These are phyloP conservation scores for Xiphydria camelus DNA, from an alignment of 2,888 invertebrate genomes.

Conservation along the genomic window DNA sequence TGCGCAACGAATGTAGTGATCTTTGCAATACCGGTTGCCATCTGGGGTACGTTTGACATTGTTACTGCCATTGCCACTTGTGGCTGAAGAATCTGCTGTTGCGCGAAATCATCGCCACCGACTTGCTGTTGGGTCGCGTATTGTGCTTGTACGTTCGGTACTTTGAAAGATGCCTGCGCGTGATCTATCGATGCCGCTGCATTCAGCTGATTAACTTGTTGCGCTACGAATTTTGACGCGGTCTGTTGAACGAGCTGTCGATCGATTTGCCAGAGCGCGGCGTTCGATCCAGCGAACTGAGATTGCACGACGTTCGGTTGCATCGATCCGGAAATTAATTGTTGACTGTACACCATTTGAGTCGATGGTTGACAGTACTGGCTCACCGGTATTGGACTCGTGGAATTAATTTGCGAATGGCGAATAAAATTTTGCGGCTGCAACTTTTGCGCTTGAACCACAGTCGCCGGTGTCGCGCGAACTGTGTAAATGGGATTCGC, in stretches of 20 bases:
- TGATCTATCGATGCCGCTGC: not conserved
- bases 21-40: constrained; percentile 40
- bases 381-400: constrained; percentile 10
- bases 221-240: not conserved
- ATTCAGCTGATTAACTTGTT: not conserved
- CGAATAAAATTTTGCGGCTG: constrained; percentile 32
- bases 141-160: not conserved
- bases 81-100: constrained; percentile 15
- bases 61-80: constrained; percentile 12
- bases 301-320: constrained; percentile 36
- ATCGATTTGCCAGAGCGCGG: not conserved
- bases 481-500: constrained; percentile 43
- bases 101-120: constrained; percentile 9
- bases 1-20: constrained; percentile 35
- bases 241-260: not conserved
- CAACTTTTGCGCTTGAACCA: constrained; percentile 45
- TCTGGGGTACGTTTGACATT: constrained; percentile 22
- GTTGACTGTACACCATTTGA: no score
- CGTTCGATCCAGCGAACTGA: constrained; percentile 22
- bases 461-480: constrained; percentile 42
- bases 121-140: constrained; percentile 16
- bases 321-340: constrained; percentile 22
- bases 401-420: constrained; percentile 27
- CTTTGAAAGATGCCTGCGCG: not conserved
- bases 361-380: no score